A percentile compares a stretch with the other conserved stretches of the same genome.
These are phyloP conservation scores for Corvus cornix DNA, from an alignment of 2,113 vertebrate species.

Conservation along the genomic window DNA sequence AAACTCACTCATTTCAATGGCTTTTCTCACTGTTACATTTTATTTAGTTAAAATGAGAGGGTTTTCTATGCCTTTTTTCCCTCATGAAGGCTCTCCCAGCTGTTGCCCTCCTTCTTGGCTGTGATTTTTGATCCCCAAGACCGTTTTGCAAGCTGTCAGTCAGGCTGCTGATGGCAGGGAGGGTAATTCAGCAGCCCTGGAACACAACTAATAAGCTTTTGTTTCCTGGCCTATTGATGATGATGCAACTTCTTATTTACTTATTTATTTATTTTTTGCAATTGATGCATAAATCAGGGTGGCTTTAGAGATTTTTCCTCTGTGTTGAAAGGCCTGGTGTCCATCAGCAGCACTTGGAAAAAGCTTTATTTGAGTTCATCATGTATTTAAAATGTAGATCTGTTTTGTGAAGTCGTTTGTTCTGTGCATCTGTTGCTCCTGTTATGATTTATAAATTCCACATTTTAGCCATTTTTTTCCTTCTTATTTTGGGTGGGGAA, in stretches of 20 bases:
- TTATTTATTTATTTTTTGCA: not conserved
- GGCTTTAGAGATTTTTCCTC: not conserved
- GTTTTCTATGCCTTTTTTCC: not conserved
- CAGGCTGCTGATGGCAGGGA: not conserved
- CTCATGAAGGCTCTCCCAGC: not conserved
- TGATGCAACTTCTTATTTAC: not conserved
- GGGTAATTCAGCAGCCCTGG: not conserved
- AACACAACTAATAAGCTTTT: not conserved
- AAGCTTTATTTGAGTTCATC: not conserved
- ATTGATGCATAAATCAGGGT: not conserved
- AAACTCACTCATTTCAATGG: not conserved
- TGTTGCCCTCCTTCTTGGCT: not conserved
- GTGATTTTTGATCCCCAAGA: not conserved
- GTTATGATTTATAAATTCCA: not conserved
- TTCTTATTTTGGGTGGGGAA: not conserved
- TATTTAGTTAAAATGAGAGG: not conserved
- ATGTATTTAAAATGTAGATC: not conserved
- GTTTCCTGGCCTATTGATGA: not conserved
- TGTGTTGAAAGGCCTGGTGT: not conserved
- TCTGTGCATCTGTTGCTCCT: not conserved
- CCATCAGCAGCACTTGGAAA: not conserved
- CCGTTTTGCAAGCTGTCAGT: accelerated
- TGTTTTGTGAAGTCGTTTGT: not conserved
- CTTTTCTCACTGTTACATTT: not conserved
- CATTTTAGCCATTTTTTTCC: not conserved